Conservation (phyloP, 2,888 invertebrate genomes). For the Brassicogethes aeneus region DNA sequence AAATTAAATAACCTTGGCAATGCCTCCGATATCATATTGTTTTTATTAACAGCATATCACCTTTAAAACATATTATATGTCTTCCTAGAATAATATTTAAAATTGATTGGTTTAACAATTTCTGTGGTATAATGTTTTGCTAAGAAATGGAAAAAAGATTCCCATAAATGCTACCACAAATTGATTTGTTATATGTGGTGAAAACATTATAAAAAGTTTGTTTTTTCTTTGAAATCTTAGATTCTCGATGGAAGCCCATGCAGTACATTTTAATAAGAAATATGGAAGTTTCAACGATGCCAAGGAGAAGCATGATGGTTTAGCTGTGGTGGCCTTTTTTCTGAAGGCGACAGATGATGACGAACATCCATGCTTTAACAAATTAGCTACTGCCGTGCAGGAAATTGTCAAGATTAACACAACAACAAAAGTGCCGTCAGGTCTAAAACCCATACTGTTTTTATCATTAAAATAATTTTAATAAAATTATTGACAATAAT, state of each 20-base stretch:
- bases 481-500: not conserved
- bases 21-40: too few relatives aligned
- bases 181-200: too few relatives aligned
- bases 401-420: constrained; percentile 36
- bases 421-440: constrained; percentile 30
- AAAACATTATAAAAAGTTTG: too few relatives aligned
- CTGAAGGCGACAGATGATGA: constrained; percentile 41
- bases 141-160: too few relatives aligned
- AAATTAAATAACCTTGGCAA: too few relatives aligned
- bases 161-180: too few relatives aligned
- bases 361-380: constrained; percentile 37
- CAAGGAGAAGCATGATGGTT: constrained; percentile 57
- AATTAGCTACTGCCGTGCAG: constrained; percentile 34
- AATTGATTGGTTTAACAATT: too few relatives aligned
- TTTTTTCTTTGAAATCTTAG: too few relatives aligned
- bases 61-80: too few relatives aligned
- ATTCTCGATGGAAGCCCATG: constrained; percentile 69
- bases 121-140: too few relatives aligned
- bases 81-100: too few relatives aligned
- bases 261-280: constrained; percentile 68
- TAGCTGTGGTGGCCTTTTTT: constrained; percentile 63
- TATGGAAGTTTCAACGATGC: constrained; percentile 57
- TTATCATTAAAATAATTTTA: constrained; percentile 6
- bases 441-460: constrained; percentile 22
- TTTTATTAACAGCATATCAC: too few relatives aligned